Evolutionary conservation across 2,113 vertebrate genomes (phyloP).

Genomic region (Cnemophilus loriae): DNA sequence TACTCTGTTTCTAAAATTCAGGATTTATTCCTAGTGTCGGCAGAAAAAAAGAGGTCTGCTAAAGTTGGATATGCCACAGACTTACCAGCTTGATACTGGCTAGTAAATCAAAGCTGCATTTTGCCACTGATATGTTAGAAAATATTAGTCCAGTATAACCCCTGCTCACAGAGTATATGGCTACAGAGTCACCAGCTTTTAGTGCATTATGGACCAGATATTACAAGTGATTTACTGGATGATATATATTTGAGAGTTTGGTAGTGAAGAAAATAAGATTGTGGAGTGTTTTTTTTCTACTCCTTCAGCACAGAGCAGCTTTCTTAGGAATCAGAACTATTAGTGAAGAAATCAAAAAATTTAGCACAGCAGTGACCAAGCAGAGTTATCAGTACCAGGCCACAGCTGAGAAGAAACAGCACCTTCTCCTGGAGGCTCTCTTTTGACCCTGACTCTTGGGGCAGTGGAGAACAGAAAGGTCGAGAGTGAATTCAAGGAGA

Average conservation of each 20-base stretch:
- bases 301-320: not conserved
- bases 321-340: not conserved
- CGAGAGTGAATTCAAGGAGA: not conserved
- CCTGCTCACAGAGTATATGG: not conserved
- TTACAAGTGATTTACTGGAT: not conserved
- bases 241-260: not conserved
- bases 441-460: not conserved
- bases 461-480: not conserved
- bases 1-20: not conserved
- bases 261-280: not conserved
- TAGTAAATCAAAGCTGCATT: slow-evolving; percentile 3
- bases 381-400: not conserved
- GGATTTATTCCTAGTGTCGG: not conserved
- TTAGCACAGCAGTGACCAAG: not conserved
- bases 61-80: not conserved
- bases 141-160: not conserved
- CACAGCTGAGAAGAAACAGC: not conserved
- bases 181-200: not conserved
- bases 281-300: not conserved
- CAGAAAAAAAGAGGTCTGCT: not conserved
- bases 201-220: not conserved
- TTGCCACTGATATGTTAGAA: not conserved
- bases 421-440: not conserved
- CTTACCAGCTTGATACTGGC: not conserved
- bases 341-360: not conserved